phyloP scores from a whole-genome alignment of 2,888 invertebrate genomes.

The Andrena fulva region DNA sequence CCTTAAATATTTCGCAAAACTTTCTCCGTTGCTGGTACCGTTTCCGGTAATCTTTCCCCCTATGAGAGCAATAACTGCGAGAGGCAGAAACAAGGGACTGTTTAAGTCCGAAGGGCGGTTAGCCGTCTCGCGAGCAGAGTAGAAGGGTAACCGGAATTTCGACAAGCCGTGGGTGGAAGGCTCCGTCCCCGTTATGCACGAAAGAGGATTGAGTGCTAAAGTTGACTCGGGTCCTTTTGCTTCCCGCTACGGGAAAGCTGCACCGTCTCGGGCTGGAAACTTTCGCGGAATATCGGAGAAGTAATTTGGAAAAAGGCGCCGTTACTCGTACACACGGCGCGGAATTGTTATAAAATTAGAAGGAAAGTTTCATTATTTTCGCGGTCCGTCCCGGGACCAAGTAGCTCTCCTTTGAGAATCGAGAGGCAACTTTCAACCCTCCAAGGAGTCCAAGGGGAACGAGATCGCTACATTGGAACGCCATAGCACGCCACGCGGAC shows the following conservation, averaged over 20 bases:
- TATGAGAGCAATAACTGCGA: constrained; percentile 31
- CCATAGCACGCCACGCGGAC: constrained; percentile 3
- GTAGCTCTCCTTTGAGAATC: background rate
- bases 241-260: background rate
- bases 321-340: background rate
- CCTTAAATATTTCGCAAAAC: constrained; percentile 25
- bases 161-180: constrained; percentile 25
- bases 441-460: background rate
- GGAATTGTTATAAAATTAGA: constrained; percentile 23
- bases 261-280: background rate
- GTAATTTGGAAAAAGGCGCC: constrained; percentile 31
- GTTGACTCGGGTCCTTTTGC: constrained; percentile 3
- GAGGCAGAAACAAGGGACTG: background rate
- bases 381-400: background rate
- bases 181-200: constrained; percentile 37
- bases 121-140: constrained; percentile 14
- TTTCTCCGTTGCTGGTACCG: background rate
- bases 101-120: constrained; percentile 35
- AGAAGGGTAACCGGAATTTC: constrained; percentile 42
- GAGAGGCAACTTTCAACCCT: background rate
- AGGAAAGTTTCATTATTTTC: constrained; percentile 25
- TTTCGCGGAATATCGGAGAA: constrained; percentile 43
- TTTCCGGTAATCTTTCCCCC: constrained; percentile 23
- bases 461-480: background rate
- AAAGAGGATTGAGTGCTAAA: constrained; percentile 46